Percentiles rank a stretch among this genome's conserved stretches.
These are phyloP conservation scores for Cichlasoma orientale DNA, from an alignment of 2,797 vertebrate genomes.

Conservation along the genomic window DNA sequence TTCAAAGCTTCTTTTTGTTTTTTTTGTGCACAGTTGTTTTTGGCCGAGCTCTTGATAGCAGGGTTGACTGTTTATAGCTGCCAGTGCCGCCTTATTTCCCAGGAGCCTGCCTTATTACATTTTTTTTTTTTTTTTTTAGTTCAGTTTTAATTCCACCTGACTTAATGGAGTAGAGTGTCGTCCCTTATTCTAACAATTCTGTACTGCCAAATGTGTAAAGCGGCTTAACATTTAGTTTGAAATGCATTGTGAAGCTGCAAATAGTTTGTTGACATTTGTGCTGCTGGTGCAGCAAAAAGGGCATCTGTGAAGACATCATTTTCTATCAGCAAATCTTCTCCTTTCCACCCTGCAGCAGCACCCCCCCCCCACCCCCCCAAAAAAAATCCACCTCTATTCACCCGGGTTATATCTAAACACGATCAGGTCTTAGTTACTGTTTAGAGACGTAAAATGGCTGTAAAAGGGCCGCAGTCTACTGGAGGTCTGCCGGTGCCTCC, in stretches of 20 bases:
- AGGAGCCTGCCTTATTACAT: conserved; percentile 20
- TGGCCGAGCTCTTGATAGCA: conserved; percentile 36
- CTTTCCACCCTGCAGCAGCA: not conserved
- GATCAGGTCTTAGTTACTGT: conserved; percentile 28
- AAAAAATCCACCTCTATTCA: not conserved
- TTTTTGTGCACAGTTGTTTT: conserved; percentile 31
- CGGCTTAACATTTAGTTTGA: conserved; percentile 10
- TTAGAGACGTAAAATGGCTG: conserved; percentile 57
- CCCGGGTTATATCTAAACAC: conserved; percentile 16
- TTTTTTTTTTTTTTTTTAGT: not conserved
- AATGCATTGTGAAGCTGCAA: conserved; percentile 8
- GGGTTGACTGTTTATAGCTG: conserved; percentile 38
- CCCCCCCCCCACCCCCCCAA: not conserved
- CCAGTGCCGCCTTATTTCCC: conserved; percentile 38
- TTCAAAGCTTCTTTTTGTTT: conserved; percentile 13
- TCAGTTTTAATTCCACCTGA: conserved; percentile 43
- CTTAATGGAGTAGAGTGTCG: conserved; percentile 14
- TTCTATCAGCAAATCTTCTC: not conserved
- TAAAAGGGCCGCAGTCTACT: conserved; percentile 59
- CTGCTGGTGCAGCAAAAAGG: not conserved
- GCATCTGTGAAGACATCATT: not conserved
- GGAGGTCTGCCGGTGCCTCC: conserved; percentile 49
- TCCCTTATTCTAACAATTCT: conserved; percentile 19
- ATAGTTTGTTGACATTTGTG: conserved; percentile 34
- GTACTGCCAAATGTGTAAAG: not conserved